Percentiles rank a stretch among this genome's conserved stretches.
phyloP scores from a whole-genome alignment of 2,113 vertebrate genomes.

The Varanus komodoensis region DNA sequence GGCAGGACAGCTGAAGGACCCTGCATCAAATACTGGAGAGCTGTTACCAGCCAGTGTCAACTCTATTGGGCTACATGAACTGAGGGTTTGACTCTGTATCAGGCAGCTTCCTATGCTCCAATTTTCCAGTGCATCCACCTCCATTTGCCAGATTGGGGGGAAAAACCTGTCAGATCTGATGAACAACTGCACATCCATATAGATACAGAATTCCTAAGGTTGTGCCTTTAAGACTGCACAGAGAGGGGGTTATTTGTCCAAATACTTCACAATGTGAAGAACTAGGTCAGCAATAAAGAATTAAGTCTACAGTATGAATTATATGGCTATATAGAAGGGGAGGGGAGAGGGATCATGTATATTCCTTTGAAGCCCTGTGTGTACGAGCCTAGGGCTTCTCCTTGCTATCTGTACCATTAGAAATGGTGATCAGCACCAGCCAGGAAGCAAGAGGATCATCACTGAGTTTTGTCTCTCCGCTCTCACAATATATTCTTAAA shows the following conservation, averaged over 20 bases:
- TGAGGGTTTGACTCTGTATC: too few species aligned
- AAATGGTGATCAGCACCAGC: not conserved
- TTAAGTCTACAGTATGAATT: too few species aligned
- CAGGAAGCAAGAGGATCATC: not conserved
- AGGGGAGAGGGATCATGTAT: too few species aligned
- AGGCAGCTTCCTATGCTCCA: too few species aligned
- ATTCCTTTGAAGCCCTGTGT: not conserved
- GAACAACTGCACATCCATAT: not conserved
- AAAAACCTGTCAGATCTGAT: not conserved
- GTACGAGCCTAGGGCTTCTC: not conserved
- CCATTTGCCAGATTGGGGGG: too few species aligned
- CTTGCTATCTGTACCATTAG: not conserved
- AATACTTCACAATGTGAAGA: not conserved
- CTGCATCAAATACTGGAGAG: too few species aligned
- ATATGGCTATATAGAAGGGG: too few species aligned
- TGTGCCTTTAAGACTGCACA: too few species aligned
- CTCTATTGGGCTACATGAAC: too few species aligned
- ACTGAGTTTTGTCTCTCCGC: not conserved
- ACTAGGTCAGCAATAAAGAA: too few species aligned
- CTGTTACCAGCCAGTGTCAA: too few species aligned
- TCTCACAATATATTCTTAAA: not conserved
- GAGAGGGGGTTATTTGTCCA: not conserved
- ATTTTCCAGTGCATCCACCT: not conserved
- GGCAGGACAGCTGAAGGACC: too few species aligned
- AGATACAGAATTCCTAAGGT: not conserved